phyloP scores from a whole-genome alignment of 2,888 invertebrate genomes.

The Cyaniris semiargus region DNA sequence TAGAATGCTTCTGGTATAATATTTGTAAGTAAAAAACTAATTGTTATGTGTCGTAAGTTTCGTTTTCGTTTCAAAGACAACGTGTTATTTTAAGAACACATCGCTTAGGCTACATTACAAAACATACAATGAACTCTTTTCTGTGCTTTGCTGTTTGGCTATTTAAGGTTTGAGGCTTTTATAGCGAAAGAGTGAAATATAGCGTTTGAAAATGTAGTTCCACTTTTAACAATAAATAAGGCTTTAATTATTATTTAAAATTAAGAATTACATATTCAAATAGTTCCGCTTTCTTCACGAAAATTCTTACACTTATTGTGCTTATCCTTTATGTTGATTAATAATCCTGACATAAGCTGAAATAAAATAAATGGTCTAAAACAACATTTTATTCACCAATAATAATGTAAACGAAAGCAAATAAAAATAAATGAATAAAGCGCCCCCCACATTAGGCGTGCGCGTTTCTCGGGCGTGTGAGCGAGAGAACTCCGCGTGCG shows the following conservation, averaged over 20 bases:
- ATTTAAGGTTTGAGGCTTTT: slow-evolving; percentile 7
- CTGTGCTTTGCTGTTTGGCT: slow-evolving; percentile 2
- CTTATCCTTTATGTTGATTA: neutral
- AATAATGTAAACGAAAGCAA: neutral
- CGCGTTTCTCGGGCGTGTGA: too few relatives aligned
- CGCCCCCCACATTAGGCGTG: too few relatives aligned
- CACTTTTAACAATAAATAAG: neutral
- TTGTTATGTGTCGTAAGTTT: slow-evolving; percentile 2
- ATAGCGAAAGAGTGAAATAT: neutral
- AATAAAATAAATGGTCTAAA: neutral
- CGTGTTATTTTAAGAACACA: neutral
- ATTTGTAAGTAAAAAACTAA: slow-evolving; percentile 24
- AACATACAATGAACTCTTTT: neutral
- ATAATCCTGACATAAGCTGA: neutral
- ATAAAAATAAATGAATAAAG: neutral
- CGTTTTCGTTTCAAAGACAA: neutral
- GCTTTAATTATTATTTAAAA: neutral
- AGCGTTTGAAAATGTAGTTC: slow-evolving; percentile 22
- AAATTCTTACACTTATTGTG: neutral
- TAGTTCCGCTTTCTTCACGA: neutral
- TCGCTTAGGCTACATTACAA: neutral
- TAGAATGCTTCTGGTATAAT: slow-evolving; percentile 20
- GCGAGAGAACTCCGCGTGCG: too few relatives aligned
- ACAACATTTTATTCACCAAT: neutral
- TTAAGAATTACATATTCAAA: neutral